phyloP scores from a whole-genome alignment of 2,888 invertebrate genomes.

The Scaptomyza caliginosa region DNA sequence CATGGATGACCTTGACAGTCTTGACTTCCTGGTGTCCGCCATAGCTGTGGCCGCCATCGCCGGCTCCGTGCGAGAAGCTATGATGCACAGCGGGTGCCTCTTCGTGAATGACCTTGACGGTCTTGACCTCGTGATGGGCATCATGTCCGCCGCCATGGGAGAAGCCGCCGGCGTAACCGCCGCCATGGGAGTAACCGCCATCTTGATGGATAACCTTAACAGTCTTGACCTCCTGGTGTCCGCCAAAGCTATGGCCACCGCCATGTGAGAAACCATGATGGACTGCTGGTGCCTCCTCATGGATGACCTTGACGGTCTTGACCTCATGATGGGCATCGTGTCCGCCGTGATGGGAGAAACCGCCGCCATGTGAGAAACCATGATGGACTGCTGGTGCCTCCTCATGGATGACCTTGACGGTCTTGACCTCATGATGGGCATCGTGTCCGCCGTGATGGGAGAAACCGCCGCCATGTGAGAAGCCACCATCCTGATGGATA shows the following conservation, averaged over 20 bases:
- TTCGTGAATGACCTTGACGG: slow-evolving; percentile 63
- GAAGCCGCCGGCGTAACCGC: slow-evolving; percentile 45
- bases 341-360: slow-evolving; percentile 43
- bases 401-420: slow-evolving; percentile 70
- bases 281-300: slow-evolving; percentile 32
- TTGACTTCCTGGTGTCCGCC: slow-evolving; percentile 67
- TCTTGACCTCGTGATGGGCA: slow-evolving; percentile 50
- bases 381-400: slow-evolving; percentile 37
- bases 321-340: slow-evolving; percentile 48
- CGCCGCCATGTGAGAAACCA: slow-evolving; percentile 51
- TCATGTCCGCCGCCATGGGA: slow-evolving; percentile 49
- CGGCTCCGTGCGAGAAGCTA: slow-evolving; percentile 41
- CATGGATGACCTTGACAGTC: slow-evolving; percentile 71
- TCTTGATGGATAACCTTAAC: slow-evolving; percentile 71
- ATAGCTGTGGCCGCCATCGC: slow-evolving; percentile 20
- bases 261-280: slow-evolving; percentile 39
- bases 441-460: slow-evolving; percentile 41
- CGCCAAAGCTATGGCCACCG: slow-evolving; percentile 32
- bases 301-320: slow-evolving; percentile 59
- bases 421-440: slow-evolving; percentile 69
- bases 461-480: slow-evolving; percentile 44
- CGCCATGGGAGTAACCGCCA: slow-evolving; percentile 46
- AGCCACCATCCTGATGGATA: slow-evolving; percentile 57
- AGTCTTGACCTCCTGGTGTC: slow-evolving; percentile 68
- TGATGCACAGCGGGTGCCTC: slow-evolving; percentile 40